Evolutionary conservation across 2,113 vertebrate species (phyloP), one percentile per base, ranked within the genome.

Genomic region (Oncorhynchus mykiss): DNA sequence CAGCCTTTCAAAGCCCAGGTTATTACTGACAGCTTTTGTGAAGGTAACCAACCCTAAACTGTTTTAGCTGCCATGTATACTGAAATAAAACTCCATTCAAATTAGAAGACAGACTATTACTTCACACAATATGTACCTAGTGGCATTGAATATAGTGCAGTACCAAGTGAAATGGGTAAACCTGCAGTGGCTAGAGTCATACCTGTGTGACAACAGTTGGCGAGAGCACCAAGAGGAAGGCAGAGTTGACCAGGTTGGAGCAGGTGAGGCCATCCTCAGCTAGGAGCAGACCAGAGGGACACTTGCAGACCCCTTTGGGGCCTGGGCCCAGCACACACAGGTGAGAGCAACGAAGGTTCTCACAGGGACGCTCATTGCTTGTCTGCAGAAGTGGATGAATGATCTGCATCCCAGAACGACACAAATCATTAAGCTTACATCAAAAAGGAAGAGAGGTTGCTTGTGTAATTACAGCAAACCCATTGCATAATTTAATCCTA

Each of bases 281-380:
- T 82, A 98, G 84, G 1, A 87, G 68, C 14, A 96, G 85, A 16
- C 90, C 89, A 0, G 82, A 0, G 0, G 95, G 95, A 85, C 96
- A 99, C 34, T 80, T 92, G 82, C 97, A 99, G 62, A 92, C 93
- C 9, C 92, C 95, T 0, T 77, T 67, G 0, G 88, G 88, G n/a
- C 84, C 83, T 2, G 91, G 74, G 0, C 93, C 94, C 85, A 98
- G 87, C 54, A 97, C 93, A 69, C 97, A 98, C 70, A 96, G 68
- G 78, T 97, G 95, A 20, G 96, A 98, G 78, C 96, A 99, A 25
- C 71, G 75, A 0, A 78, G 83, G 0, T 73, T 79, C 12, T 60
- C 71, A 16, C 97, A 98, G 0, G 95, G 95, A 70, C 85, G 93
- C 0, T 82, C 70, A 0, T 64, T 73, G 0, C 8, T 12, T 0